Base-by-base conservation (phyloP, 2,888 invertebrate genomes). In the Drosophila kanekoi region DNA sequence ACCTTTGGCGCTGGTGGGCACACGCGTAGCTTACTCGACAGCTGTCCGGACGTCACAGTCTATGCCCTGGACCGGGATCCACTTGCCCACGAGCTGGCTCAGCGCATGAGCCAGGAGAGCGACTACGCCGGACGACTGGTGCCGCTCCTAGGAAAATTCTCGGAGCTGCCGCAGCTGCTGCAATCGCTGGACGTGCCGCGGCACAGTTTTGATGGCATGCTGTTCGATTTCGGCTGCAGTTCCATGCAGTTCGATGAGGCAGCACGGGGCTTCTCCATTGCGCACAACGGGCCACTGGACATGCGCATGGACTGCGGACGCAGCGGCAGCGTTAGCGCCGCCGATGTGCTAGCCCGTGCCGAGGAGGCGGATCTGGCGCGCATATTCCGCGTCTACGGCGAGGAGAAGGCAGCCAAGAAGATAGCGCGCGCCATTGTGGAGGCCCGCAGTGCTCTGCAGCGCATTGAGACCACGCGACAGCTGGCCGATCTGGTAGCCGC, bases 1-100 rank as follows among this genome's bases (percentile, higher is more conserved):
- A 99, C 99, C 13, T 99, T 98, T 93, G 98, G 99, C 32, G 96
- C 96, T 20, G 99, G 99, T 8, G 98, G 98, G 0, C 99, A 99
- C 90, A 95, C 97, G 10, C 94, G 93, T 79, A 94, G 94, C 89
- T 94, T 99, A 77, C 93, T 99, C 48, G 94, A 96, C 87, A 90
- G 93, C 32, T 93, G 94, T 11, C 93, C 95, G 38, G 92, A 93
- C 79, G 93, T 96, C 16, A 95, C 93, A 90, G 93, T 98, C 2
- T 94, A 96, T 87, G 96, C 96, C 0, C 92, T 98, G 76, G 99
- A 99, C 92, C 94, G 98, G 91, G 99, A 99, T 93, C 97, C 98
- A 0, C 83, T 94, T 13, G 97, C 98, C 4, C 93, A 95, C 92
- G 93, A 95, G 54, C 94, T 94, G 89, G 96, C 97, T 0, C 90